These are phyloP conservation scores for Syrista parreyssii DNA, from an alignment of 2,888 invertebrate genomes.

Conservation along the genomic window DNA sequence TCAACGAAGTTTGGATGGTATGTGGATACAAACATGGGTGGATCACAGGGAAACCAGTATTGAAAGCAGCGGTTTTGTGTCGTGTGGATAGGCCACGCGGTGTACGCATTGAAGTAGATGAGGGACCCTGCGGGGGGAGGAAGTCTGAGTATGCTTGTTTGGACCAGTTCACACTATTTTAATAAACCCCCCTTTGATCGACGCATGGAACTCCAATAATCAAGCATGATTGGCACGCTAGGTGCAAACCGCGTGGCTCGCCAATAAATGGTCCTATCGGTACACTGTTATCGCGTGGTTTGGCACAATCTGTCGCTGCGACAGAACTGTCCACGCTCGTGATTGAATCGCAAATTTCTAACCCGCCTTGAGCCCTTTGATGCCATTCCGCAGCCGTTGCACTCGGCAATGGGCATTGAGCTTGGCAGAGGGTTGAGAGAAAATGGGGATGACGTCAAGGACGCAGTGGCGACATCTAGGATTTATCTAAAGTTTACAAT, in stretches of 20 bases:
- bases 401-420: background rate
- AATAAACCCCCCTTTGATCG: slow-evolving; percentile 42
- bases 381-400: background rate
- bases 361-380: background rate
- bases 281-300: background rate
- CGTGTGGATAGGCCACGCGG: slow-evolving; percentile 33
- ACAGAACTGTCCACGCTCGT: background rate
- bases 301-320: background rate
- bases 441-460: background rate
- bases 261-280: slow-evolving; percentile 30
- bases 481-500: background rate
- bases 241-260: slow-evolving; percentile 30
- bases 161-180: slow-evolving; percentile 34
- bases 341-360: background rate
- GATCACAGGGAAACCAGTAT: slow-evolving; percentile 27
- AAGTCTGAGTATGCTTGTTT: background rate
- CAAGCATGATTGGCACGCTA: slow-evolving; percentile 37
- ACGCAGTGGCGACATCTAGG: background rate
- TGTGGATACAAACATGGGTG: slow-evolving; percentile 13
- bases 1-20: background rate
- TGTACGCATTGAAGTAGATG: background rate
- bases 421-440: background rate
- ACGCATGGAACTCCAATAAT: slow-evolving; percentile 26
- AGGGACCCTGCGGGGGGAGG: background rate
- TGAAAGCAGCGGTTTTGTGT: slow-evolving; percentile 34